Evolutionary conservation across 2,797 vertebrate species (phyloP).

Genomic region (Sylvia borin): DNA sequence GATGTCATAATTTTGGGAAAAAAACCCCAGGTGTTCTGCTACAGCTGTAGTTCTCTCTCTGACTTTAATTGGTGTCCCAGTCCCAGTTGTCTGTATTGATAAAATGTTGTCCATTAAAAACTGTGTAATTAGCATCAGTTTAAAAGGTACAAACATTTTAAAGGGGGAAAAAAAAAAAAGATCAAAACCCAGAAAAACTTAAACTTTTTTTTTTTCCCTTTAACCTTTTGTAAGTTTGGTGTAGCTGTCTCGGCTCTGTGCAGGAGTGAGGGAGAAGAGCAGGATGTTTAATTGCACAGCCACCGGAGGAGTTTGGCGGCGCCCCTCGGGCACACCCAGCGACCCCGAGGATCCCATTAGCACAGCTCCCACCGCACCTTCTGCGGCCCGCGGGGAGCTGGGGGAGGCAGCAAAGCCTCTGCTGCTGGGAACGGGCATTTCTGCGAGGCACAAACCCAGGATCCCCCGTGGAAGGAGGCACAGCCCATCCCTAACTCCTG

Average conservation of each 20-base stretch:
- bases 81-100: neutral
- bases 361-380: neutral
- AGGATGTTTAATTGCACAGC: neutral
- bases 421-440: neutral
- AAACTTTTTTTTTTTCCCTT: neutral
- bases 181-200: neutral
- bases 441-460: neutral
- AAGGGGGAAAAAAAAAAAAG: neutral
- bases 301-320: neutral
- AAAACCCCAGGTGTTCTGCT: neutral
- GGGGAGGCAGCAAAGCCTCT: rapidly evolving
- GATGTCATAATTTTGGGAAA: neutral
- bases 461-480: neutral
- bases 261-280: neutral
- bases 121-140: neutral
- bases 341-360: neutral
- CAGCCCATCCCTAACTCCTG: neutral
- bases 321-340: neutral
- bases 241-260: neutral
- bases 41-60: neutral
- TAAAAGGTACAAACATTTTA: neutral
- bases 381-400: neutral
- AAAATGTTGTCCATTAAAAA: neutral
- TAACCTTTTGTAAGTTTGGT: neutral
- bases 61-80: slow-evolving; percentile 13